Conservation (phyloP, 64 coral and sea anemone species). For the Platygyra sinensis region DNA sequence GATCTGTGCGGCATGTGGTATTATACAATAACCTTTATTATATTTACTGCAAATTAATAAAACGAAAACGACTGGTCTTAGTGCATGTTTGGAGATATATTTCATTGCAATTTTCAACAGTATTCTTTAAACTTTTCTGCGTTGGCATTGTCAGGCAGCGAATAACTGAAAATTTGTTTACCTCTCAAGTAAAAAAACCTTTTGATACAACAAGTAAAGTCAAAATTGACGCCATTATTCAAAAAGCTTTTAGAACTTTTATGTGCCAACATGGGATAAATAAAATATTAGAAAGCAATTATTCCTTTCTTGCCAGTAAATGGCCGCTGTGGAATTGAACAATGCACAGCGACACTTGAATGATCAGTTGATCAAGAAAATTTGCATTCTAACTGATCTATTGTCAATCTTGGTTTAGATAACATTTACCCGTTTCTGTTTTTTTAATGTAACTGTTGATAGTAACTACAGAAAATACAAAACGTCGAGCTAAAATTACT, state of each 20-base stretch:
- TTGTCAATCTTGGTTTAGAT: constrained; percentile 21
- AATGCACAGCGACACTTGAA: neutral
- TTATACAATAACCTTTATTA: constrained; percentile 13
- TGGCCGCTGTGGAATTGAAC: neutral
- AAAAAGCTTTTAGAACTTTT: neutral
- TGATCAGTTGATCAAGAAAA: constrained; percentile 3
- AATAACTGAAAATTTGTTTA: neutral
- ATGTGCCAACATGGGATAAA: constrained; percentile 4
- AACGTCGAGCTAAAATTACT: neutral
- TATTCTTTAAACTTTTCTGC: neutral
- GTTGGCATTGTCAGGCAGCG: neutral
- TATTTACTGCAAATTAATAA: neutral
- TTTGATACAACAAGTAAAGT: neutral
- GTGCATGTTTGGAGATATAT: neutral
- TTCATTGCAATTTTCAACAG: neutral
- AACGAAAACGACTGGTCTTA: neutral
- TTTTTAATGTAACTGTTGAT: neutral
- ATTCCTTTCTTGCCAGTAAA: constrained; percentile 1
- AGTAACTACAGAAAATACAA: neutral
- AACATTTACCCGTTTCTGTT: constrained; percentile 19
- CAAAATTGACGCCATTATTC: neutral
- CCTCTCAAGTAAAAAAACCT: neutral
- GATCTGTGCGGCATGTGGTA: neutral
- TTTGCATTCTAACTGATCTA: constrained; percentile 2
- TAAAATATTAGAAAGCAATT: constrained; percentile 23